Percentiles rank a stretch among this genome's conserved stretches.
Conservation (phyloP, 2,113 vertebrate genomes). For the sheep (Ovis aries) region ARS-UI_Ramb_v3.0 NC_056071.1:61151001-61151500, state of each 20-base stretch:
- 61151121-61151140: background rate
- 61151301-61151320: background rate
- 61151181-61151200: background rate
- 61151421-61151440: background rate
- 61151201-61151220: background rate
- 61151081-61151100: background rate
- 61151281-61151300: background rate
- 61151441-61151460: background rate
- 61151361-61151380: background rate
- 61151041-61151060: accelerated
- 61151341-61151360: background rate
- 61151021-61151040: background rate
- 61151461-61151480: background rate
- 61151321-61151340: background rate
- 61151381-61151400: background rate
- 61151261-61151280: accelerated
- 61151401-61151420: background rate
- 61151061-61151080: background rate
- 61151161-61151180: background rate
- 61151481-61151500: background rate
- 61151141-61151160: background rate
- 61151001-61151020: background rate
- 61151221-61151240: no score
- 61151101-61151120: accelerated
- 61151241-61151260: accelerated